Percentiles rank a stretch among this genome's conserved stretches.
These are phyloP conservation scores for Drosophila hydei DNA, from an alignment of 1,140 invertebrate species.

Conservation along the genomic window DNA sequence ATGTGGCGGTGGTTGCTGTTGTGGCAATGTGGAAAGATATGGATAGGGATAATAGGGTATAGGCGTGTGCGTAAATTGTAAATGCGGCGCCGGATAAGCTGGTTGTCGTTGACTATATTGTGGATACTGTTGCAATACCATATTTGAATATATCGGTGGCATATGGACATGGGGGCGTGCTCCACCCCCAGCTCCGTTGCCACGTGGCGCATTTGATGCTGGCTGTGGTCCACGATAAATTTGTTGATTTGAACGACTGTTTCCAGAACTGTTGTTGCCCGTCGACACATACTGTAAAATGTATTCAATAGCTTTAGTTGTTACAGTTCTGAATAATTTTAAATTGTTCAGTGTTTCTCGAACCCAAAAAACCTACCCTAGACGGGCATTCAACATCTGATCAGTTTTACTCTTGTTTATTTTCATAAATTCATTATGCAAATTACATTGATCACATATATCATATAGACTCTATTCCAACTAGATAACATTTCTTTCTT, in stretches of 20 bases:
- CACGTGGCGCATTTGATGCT: slow-evolving; percentile 52
- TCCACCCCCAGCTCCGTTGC: slow-evolving; percentile 30
- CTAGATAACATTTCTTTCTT: too few relatives aligned
- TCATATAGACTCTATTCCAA: too few relatives aligned
- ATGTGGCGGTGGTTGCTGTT: slow-evolving; percentile 57
- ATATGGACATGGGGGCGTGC: slow-evolving; percentile 65
- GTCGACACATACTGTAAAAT: slow-evolving; percentile 65
- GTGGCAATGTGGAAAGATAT: slow-evolving; percentile 60
- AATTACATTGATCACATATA: too few relatives aligned
- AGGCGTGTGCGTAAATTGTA: slow-evolving; percentile 62
- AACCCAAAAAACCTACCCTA: too few relatives aligned
- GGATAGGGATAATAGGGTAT: slow-evolving; percentile 66
- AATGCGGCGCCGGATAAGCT: slow-evolving; percentile 57
- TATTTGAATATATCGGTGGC: slow-evolving; percentile 62
- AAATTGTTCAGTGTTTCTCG: too few relatives aligned
- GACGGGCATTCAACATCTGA: too few relatives aligned
- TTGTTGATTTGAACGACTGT: slow-evolving; percentile 65
- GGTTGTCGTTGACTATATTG: slow-evolving; percentile 66
- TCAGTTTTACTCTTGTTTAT: too few relatives aligned
- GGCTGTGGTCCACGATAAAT: slow-evolving; percentile 68
- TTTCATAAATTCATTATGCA: too few relatives aligned
- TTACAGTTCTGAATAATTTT: background rate
- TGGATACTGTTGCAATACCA: slow-evolving; percentile 65
- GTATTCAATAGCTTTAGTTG: background rate
- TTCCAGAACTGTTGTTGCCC: slow-evolving; percentile 64